These are phyloP conservation scores for Hyperoplus immaculatus DNA, from an alignment of 2,797 vertebrate genomes.

Conservation along the genomic window DNA sequence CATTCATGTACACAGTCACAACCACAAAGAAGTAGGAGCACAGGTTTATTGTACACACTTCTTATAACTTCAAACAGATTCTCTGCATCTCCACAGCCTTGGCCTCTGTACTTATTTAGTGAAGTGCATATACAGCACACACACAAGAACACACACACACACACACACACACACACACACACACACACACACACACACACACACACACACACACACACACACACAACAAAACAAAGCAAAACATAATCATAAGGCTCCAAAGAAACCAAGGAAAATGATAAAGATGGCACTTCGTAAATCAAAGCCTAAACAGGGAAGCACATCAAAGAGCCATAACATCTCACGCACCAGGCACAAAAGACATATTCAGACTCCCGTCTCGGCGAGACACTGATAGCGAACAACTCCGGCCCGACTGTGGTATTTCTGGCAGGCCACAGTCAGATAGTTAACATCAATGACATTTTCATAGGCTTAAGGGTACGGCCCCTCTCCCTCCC, in stretches of 20 bases:
- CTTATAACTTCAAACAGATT: slow-evolving; percentile 56
- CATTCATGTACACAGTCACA: slow-evolving; percentile 7
- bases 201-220: slow-evolving; percentile 8
- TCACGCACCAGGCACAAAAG: slow-evolving; percentile 49
- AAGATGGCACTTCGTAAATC: slow-evolving; percentile 68
- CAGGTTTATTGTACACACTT: slow-evolving; percentile 8
- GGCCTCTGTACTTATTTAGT: slow-evolving; percentile 53
- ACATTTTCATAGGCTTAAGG: slow-evolving; percentile 66
- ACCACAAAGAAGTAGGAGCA: slow-evolving; percentile 24
- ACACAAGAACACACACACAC: slow-evolving; percentile 4
- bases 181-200: background rate
- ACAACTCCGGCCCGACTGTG: slow-evolving; percentile 32
- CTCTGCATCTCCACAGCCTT: slow-evolving; percentile 33
- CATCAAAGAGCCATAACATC: slow-evolving; percentile 72
- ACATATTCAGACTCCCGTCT: slow-evolving; percentile 62
- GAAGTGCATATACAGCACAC: slow-evolving; percentile 38
- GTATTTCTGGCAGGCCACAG: slow-evolving; percentile 53
- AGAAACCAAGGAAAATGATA: slow-evolving; percentile 61
- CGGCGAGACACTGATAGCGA: slow-evolving; percentile 49
- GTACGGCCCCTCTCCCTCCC: slow-evolving; percentile 37
- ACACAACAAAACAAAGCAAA: background rate
- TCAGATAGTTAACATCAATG: slow-evolving; percentile 73
- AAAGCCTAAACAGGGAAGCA: slow-evolving; percentile 63
- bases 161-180: slow-evolving; percentile 11
- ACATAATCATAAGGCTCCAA: slow-evolving; percentile 40